These are phyloP conservation scores for Drosophila bunnanda DNA, from an alignment of 2,888 invertebrate genomes.

Conservation along the genomic window DNA sequence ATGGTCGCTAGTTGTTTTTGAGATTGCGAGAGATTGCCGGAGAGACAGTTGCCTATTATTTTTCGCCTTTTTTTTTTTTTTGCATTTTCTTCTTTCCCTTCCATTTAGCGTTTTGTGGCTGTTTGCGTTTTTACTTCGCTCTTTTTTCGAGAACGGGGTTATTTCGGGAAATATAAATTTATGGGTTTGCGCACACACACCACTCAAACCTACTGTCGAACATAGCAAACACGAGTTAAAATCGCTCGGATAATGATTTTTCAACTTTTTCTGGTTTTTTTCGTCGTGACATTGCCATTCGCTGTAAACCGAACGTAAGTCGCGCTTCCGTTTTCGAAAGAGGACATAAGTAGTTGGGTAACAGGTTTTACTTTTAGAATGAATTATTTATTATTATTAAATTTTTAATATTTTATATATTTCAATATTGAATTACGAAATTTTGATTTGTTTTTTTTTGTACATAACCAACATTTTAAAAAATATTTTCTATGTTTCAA, in stretches of 20 bases:
- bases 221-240: conserved; percentile 12
- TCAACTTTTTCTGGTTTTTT: conserved; percentile 17
- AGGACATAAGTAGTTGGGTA: not conserved
- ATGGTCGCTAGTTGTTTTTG: conserved; percentile 66
- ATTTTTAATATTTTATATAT: not conserved
- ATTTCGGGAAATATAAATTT: conserved; percentile 41
- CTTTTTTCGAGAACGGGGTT: conserved; percentile 43
- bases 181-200: conserved; percentile 23
- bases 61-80: conserved; percentile 38
- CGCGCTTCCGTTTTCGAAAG: not conserved
- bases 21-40: conserved; percentile 74
- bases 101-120: conserved; percentile 32
- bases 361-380: not conserved
- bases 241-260: conserved; percentile 39
- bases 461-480: not conserved
- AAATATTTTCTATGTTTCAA: not conserved
- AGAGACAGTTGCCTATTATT: conserved; percentile 49
- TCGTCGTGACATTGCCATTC: not conserved
- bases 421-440: no score
- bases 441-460: not conserved
- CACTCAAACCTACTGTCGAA: conserved; percentile 5
- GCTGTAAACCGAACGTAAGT: not conserved
- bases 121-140: conserved; percentile 29
- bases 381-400: not conserved
- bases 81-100: conserved; percentile 31